phyloP scores from a whole-genome alignment of 2,797 vertebrate species.

The Gymnoscopelus braueri region DNA sequence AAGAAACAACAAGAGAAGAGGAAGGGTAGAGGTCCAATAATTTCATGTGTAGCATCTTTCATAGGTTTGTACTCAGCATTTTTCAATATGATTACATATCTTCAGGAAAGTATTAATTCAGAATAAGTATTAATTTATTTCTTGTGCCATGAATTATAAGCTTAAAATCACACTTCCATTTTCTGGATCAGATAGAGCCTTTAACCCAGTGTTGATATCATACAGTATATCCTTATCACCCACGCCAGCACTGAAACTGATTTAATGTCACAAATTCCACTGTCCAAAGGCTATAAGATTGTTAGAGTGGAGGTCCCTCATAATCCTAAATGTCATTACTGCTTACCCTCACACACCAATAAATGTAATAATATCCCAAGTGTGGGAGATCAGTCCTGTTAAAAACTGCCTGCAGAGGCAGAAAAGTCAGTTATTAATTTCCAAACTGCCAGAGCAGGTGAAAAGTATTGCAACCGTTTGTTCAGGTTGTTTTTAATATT shows the following conservation, averaged over 20 bases:
- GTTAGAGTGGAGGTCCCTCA: constrained; percentile 12
- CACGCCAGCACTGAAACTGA: constrained; percentile 11
- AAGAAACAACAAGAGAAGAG: too few species aligned
- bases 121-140: too few species aligned
- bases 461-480: not conserved
- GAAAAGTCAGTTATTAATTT: constrained; percentile 20
- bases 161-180: too few species aligned
- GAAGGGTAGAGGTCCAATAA: too few species aligned
- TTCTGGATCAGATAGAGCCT: not conserved
- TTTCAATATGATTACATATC: too few species aligned
- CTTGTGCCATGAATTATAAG: too few species aligned
- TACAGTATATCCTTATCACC: constrained; percentile 4
- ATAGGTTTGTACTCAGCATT: too few species aligned
- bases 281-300: constrained; percentile 11
- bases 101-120: too few species aligned
- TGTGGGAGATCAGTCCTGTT: not conserved
- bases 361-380: not conserved
- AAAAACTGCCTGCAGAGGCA: constrained; percentile 8
- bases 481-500: constrained; percentile 17
- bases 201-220: constrained; percentile 8
- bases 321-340: constrained; percentile 9
- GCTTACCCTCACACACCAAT: constrained; percentile 4
- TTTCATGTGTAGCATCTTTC: too few species aligned
- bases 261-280: constrained; percentile 5
- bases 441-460: constrained; percentile 5